Evolutionary conservation across 2,797 vertebrate genomes (phyloP).

Genomic region (Chrosomus eos): DNA sequence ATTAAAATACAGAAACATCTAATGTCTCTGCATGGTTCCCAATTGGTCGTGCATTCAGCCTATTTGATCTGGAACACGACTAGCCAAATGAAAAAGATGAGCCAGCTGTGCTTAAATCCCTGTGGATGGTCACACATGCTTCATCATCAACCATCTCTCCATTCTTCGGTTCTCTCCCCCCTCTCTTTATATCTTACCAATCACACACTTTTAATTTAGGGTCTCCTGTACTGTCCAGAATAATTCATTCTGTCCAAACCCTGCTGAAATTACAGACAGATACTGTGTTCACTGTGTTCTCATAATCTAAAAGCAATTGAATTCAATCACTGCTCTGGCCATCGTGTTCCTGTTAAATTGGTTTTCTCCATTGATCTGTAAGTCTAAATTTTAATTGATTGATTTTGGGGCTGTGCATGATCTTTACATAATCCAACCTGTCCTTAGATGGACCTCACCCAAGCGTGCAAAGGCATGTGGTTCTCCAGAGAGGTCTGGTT

Average conservation of each 20-base stretch:
- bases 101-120: constrained; percentile 63
- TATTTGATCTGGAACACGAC: constrained; percentile 52
- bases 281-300: constrained; percentile 22
- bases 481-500: constrained; percentile 22
- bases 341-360: constrained; percentile 10
- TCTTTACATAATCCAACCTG: constrained; percentile 51
- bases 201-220: not conserved
- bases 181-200: not conserved
- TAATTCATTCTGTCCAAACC: constrained; percentile 35
- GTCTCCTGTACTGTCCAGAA: constrained; percentile 23
- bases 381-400: constrained; percentile 37
- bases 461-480: constrained; percentile 12
- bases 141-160: constrained; percentile 42
- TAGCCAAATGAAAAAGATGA: constrained; percentile 46
- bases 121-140: constrained; percentile 43
- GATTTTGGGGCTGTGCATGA: constrained; percentile 26
- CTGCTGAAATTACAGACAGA: constrained; percentile 23
- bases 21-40: constrained; percentile 36
- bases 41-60: constrained; percentile 51
- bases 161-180: constrained; percentile 7
- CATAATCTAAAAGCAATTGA: constrained; percentile 10
- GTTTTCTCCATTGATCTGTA: constrained; percentile 53
- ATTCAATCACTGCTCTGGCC: constrained; percentile 7
- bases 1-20: constrained; percentile 54
- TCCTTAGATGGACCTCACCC: constrained; percentile 41